These are phyloP conservation scores for Aleiodes leptofemur DNA, from an alignment of 2,888 invertebrate genomes.

Conservation along the genomic window DNA sequence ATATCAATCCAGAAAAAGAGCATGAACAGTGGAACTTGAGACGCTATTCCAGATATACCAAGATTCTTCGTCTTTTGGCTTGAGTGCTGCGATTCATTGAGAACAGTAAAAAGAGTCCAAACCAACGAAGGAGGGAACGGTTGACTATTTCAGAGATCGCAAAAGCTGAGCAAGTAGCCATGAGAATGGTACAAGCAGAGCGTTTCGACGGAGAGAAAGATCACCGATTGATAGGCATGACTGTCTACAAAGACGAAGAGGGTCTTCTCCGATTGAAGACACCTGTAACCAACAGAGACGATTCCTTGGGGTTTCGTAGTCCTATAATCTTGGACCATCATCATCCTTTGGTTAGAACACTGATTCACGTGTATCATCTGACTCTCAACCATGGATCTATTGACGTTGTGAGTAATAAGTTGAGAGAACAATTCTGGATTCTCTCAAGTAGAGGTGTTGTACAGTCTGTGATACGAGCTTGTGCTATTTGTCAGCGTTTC, in stretches of 20 bases:
- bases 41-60: neutral
- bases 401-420: neutral
- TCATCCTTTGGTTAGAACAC: constrained; percentile 15
- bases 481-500: constrained; percentile 49
- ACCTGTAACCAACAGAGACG: constrained; percentile 33
- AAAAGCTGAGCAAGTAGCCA: neutral
- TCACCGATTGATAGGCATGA: neutral
- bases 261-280: constrained; percentile 48
- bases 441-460: constrained; percentile 38
- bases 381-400: neutral
- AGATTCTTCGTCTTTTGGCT: constrained; percentile 6
- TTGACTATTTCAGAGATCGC: neutral
- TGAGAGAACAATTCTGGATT: constrained; percentile 44
- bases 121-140: neutral
- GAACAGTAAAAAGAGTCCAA: neutral
- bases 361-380: neutral
- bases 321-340: constrained; percentile 33
- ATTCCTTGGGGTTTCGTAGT: constrained; percentile 33
- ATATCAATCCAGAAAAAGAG: neutral
- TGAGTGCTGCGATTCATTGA: constrained; percentile 11
- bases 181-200: neutral
- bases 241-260: constrained; percentile 1
- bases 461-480: constrained; percentile 30
- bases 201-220: neutral
- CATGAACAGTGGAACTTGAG: neutral